Base-by-base conservation (phyloP, 2,113 vertebrate species). In the Crotalus helleri region DNA sequence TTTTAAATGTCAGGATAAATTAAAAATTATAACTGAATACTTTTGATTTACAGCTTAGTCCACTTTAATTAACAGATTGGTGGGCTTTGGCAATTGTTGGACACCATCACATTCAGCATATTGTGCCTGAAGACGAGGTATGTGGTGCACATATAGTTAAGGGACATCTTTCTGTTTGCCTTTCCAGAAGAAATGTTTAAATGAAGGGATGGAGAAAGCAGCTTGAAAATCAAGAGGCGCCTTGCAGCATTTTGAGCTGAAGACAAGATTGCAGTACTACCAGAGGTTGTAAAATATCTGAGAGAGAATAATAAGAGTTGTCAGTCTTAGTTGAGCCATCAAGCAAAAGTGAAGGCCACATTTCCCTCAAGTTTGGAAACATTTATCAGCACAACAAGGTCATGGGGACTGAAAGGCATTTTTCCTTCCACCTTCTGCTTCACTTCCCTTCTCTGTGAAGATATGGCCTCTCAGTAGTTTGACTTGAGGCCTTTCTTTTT, bases 291-390 rank as follows among this genome's bases (percentile, higher is more conserved):
- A 92, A 94, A 92, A 92, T 61, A 49, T 33, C 90, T 96, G 93
- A 89, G 91, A 95, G 74, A 94, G 89, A 95, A 92, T 90, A 96
- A 95, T n/a, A 55, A 88, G 93, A 11, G 0, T 74, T 92, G 93
- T 95, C 93, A 95, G 44, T 91, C 51, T 93, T 93, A 54, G 94
- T 95, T 96, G 91, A 94, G 93, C 95, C 94, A 90, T 85, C 87
- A 91, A 91, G 88, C 57, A 92, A 96, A 95, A 91, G 88, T 74
- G 89, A 96, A 96, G 94, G 93, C 92, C 91, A 29, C 46, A 3
- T 92, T 93, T 87, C 53, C 55, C n/a, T 53, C 39, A 55, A 55
- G 64, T 87, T 94, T 0, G 2, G 91, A 5, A 90, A 61, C 86
- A 93, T 94, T 95, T 93, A 91, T 96, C 92, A 95, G 2, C 88